Evolutionary conservation across 1,140 invertebrate genomes (phyloP).

Genomic region (Goniozus legneri): DNA sequence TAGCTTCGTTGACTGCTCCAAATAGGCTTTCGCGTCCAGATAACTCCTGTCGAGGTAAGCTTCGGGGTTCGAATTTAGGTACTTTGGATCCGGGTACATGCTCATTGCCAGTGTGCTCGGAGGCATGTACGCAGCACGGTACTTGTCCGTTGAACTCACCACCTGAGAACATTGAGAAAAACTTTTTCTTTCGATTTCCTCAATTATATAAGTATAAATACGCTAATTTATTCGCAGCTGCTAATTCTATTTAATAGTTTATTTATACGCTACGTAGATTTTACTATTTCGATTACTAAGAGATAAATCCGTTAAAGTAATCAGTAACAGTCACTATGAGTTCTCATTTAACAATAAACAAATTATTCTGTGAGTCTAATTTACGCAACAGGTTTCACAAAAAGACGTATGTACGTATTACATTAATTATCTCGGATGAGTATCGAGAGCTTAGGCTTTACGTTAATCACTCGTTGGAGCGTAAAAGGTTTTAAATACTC

Average conservation of each 20-base stretch:
- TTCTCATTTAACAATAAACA: too few relatives aligned
- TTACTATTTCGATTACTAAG: too few relatives aligned
- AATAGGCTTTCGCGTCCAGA: slow-evolving; percentile 72
- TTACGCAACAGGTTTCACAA: too few relatives aligned
- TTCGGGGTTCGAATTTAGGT: slow-evolving; percentile 60
- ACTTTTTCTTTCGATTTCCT: too few relatives aligned
- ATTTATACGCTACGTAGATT: background rate
- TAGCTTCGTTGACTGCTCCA: slow-evolving; percentile 59
- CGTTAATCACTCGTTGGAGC: too few relatives aligned
- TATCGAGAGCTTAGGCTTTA: too few relatives aligned
- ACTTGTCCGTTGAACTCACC: slow-evolving; percentile 69
- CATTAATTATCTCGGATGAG: too few relatives aligned
- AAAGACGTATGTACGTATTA: too few relatives aligned
- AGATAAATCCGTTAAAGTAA: too few relatives aligned
- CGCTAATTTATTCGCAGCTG: background rate
- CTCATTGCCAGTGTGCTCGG: slow-evolving; percentile 61
- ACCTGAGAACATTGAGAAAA: slow-evolving; percentile 52
- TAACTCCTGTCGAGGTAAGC: slow-evolving; percentile 67
- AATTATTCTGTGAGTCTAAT: too few relatives aligned
- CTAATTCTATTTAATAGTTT: background rate
- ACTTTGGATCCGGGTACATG: slow-evolving; percentile 69
- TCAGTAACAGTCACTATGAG: too few relatives aligned
- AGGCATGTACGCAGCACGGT: slow-evolving; percentile 66
- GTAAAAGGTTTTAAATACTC: too few relatives aligned
- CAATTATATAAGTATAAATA: background rate